phyloP scores from a whole-genome alignment of 2,113 vertebrate genomes.

The Apus apus region DNA sequence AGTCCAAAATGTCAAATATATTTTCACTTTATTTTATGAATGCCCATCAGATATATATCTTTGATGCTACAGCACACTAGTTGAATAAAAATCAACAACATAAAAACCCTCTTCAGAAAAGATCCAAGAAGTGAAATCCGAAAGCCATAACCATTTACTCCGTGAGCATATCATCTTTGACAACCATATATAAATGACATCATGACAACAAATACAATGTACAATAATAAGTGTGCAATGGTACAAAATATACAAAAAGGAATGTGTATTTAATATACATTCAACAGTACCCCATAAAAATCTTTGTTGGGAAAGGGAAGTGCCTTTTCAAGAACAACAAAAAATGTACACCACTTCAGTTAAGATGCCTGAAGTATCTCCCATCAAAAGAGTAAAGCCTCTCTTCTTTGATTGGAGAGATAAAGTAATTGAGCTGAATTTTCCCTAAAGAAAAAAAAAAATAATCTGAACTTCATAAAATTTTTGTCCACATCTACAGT shows the following conservation, averaged over 20 bases:
- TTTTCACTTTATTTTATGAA: conserved; percentile 67
- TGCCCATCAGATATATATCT: conserved; percentile 50
- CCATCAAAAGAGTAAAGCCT: neutral
- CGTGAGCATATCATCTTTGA: conserved; percentile 40
- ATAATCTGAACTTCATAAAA: neutral
- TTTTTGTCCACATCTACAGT: neutral
- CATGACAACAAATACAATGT: conserved; percentile 50
- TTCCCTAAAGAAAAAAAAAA: neutral
- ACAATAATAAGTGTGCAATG: conserved; percentile 40
- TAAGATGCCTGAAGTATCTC: conserved; percentile 34
- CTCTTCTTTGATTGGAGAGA: conserved; percentile 8
- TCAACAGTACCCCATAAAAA: conserved; percentile 63
- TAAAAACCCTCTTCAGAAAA: conserved; percentile 57
- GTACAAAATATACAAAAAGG: conserved; percentile 70
- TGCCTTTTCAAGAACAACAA: conserved; percentile 43
- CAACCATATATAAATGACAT: conserved; percentile 53
- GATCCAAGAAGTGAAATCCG: conserved; percentile 59
- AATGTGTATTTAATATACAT: conserved; percentile 63
- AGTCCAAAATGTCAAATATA: conserved; percentile 46
- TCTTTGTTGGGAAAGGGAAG: conserved; percentile 35
- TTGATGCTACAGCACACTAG: conserved; percentile 44
- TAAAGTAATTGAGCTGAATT: conserved; percentile 30
- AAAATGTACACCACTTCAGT: conserved; percentile 39
- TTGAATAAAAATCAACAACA: conserved; percentile 61
- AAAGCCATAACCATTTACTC: conserved; percentile 58